These are phyloP conservation scores for Heterohyrax brucei DNA, from an alignment of 2,797 vertebrate genomes.

Conservation along the genomic window DNA sequence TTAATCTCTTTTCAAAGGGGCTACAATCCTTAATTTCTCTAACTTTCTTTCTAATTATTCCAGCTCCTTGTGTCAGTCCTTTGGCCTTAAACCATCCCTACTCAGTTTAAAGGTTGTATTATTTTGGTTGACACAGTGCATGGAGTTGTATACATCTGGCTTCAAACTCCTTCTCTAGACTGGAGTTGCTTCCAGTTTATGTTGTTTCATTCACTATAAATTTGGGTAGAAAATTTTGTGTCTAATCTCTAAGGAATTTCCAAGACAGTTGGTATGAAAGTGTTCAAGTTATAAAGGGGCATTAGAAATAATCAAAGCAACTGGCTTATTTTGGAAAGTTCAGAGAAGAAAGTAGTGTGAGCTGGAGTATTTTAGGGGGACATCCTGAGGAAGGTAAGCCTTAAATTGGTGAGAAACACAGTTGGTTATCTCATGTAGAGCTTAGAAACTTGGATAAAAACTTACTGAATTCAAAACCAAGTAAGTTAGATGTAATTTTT, in stretches of 20 bases:
- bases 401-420: slow-evolving; percentile 18
- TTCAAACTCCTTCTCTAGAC: neutral
- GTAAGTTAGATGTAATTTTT: slow-evolving; percentile 9
- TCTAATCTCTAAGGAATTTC: neutral
- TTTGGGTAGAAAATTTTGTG: slow-evolving; percentile 39
- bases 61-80: slow-evolving; percentile 87
- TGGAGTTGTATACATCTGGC: neutral
- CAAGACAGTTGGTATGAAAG: neutral
- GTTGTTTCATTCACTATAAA: slow-evolving; percentile 22
- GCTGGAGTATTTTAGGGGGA: neutral
- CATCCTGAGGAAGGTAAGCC: neutral
- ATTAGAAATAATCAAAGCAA: neutral
- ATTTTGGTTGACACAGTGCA: slow-evolving; percentile 74
- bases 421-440: neutral
- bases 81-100: slow-evolving; percentile 66
- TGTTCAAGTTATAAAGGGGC: neutral
- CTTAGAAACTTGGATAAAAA: slow-evolving; percentile 1
- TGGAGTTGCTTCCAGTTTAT: neutral
- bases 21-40: slow-evolving; percentile 77
- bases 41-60: slow-evolving; percentile 87
- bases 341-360: neutral
- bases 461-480: neutral
- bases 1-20: slow-evolving; percentile 81
- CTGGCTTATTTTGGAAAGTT: slow-evolving; percentile 22
- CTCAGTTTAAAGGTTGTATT: slow-evolving; percentile 76